Base-by-base conservation (phyloP, 2,113 vertebrate species). In the Aphyosemion australe region DNA sequence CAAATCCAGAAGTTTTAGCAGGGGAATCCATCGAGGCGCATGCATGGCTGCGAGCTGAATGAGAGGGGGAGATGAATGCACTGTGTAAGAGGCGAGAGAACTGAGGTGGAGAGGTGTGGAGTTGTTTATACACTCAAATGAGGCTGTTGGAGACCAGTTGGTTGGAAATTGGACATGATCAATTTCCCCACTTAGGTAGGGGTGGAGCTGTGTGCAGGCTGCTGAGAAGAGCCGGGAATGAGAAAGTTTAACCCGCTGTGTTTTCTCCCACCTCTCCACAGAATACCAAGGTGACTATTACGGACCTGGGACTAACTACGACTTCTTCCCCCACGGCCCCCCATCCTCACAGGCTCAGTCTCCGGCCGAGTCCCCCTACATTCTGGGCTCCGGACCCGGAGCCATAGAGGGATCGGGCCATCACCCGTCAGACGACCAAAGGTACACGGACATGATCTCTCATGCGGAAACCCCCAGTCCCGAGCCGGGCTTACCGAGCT, bases 281-380 rank as follows among this genome's bases (percentile, higher is more conserved):
- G 97, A 99, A 94, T 99, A 99, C 89, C 97, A 99, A 88, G 97
- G 95, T 43, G 97, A 99, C 79, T 99, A 98, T 92, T 99, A 98
- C 26, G 97, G 95, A 51, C 96, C 97, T 0, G 96, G 95, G 76
- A 94, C 94, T 87, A 99, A 97, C 88, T 99, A 99, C 41, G 97
- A 99, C 91, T 99, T 98, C 89, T 99, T 98, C 87, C 97, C 97
- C 11, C 97, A 99, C 93, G 97, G 97, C 59, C 96, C 97, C 8
- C 97, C 96, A 0, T 98, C 97, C 15, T 98, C 97, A 7, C 97
- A 99, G 91, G 96, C 96, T 1, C 97, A 99, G 90, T 98, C 96
- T 52, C 97, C 97, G 0, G 95, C 96, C 4, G 97, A 99, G 78
- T 93, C 96, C 61, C 94, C 94, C 73, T 99, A 97, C 92, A 94